Conservation (phyloP, 1,140 invertebrate genomes). For the Drosophila burlai region DNA sequence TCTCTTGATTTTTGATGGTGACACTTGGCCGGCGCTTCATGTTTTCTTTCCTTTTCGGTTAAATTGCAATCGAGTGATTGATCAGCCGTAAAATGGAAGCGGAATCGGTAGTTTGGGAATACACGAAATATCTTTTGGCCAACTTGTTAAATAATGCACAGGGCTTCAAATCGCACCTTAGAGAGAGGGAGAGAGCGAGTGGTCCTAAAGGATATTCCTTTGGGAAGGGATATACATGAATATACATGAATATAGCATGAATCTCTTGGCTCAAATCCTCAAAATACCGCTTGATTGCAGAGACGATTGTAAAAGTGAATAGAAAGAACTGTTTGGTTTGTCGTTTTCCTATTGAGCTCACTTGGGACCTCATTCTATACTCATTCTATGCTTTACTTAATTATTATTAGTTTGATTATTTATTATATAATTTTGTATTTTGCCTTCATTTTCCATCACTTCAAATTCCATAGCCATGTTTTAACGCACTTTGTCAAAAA, state of each 20-base stretch:
- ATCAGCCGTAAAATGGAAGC: conserved; percentile 45
- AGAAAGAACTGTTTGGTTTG: not conserved
- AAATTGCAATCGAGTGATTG: conserved; percentile 47
- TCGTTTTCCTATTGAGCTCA: not conserved
- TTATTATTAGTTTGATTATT: not conserved
- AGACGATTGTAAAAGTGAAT: not conserved
- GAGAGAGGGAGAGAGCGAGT: not conserved
- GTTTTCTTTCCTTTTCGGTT: not conserved
- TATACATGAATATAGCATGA: not conserved
- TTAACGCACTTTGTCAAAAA: conserved; percentile 25
- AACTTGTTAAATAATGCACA: conserved; percentile 28
- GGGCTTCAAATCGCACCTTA: not conserved
- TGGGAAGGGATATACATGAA: not conserved
- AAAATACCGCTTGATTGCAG: not conserved
- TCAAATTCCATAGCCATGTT: not conserved
- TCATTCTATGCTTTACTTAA: too few relatives aligned
- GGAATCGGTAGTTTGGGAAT: conserved; percentile 46
- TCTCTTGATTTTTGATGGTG: conserved; percentile 35
- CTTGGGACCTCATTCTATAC: too few relatives aligned
- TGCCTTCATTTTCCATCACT: not conserved
- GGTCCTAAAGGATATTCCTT: not conserved
- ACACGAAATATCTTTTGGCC: conserved; percentile 40
- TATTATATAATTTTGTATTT: not conserved
- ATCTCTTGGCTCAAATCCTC: too few relatives aligned
- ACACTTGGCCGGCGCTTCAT: conserved; percentile 7